Conservation (phyloP, 2,888 invertebrate genomes). For the Zygaena filipendulae region DNA sequence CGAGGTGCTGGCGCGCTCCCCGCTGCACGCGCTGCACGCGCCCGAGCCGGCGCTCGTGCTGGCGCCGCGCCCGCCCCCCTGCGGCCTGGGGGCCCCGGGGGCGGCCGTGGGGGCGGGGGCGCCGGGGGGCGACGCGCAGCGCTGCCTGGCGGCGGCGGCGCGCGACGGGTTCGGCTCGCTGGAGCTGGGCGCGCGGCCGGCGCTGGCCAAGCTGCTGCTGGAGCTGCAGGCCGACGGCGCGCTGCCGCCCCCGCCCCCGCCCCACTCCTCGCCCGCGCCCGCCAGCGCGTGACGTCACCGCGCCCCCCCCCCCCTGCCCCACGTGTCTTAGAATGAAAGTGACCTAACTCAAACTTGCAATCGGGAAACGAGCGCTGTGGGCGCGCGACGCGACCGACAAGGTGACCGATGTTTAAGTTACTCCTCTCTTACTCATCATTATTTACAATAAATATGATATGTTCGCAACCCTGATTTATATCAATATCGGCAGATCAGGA, state of each 20-base stretch:
- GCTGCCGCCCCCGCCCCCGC: constrained; percentile 3
- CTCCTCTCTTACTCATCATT: too few relatives aligned
- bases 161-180: constrained; percentile 22
- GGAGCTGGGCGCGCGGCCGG: constrained; percentile 52
- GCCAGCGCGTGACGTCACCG: too few relatives aligned
- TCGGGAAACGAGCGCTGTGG: too few relatives aligned
- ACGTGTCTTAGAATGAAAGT: too few relatives aligned
- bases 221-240: constrained; percentile 44
- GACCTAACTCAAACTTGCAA: too few relatives aligned
- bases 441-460: too few relatives aligned
- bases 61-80: constrained; percentile 21
- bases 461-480: too few relatives aligned
- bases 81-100: constrained; percentile 65
- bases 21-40: constrained; percentile 78
- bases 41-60: constrained; percentile 79
- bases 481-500: too few relatives aligned
- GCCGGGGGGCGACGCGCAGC: constrained; percentile 7
- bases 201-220: constrained; percentile 69
- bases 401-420: too few relatives aligned
- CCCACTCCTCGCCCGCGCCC: too few relatives aligned
- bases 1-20: constrained; percentile 56
- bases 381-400: too few relatives aligned
- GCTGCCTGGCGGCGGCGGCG: constrained; percentile 17
- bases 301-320: too few relatives aligned
- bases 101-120: constrained; percentile 2